Percentiles rank a stretch among this genome's conserved stretches.
Evolutionary conservation across 2,113 vertebrate genomes (phyloP).

Genomic region (Agapornis roseicollis): DNA sequence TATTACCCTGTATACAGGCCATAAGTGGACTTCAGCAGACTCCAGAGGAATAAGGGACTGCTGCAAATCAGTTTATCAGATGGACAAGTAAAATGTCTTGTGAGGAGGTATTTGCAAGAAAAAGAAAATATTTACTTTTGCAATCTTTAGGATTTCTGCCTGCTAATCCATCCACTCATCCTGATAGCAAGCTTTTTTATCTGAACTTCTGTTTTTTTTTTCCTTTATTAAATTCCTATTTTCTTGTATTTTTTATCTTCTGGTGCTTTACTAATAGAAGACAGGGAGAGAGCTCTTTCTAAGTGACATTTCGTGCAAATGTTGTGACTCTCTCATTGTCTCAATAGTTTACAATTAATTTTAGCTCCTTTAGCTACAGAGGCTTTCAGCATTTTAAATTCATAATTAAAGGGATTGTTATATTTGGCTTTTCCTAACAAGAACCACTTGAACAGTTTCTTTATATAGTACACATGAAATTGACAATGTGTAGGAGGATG

Average conservation of each 20-base stretch:
- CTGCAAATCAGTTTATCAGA: not conserved
- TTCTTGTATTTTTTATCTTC: not conserved
- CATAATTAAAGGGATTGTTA: not conserved
- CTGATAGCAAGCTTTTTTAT: not conserved
- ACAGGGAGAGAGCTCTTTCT: not conserved
- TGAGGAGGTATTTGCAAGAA: not conserved
- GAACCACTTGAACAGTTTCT: not conserved
- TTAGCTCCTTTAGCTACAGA: not conserved
- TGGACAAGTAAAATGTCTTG: not conserved
- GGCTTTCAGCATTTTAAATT: not conserved
- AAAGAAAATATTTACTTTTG: not conserved
- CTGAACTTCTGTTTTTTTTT: not conserved
- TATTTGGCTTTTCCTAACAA: slow-evolving; percentile 26
- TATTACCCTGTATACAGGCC: not conserved
- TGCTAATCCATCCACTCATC: not conserved
- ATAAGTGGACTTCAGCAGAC: not conserved
- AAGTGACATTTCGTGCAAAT: not conserved
- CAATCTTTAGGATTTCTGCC: not conserved
- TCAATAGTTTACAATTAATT: not conserved
- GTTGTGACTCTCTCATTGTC: not conserved
- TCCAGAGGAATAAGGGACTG: not conserved
- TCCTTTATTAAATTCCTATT: not conserved
- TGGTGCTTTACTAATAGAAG: not conserved
- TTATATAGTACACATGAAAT: not conserved
- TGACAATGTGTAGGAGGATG: not conserved